Evolutionary conservation across 2,888 invertebrate genomes (phyloP).

Genomic region (Epiperipatus broadwayi): DNA sequence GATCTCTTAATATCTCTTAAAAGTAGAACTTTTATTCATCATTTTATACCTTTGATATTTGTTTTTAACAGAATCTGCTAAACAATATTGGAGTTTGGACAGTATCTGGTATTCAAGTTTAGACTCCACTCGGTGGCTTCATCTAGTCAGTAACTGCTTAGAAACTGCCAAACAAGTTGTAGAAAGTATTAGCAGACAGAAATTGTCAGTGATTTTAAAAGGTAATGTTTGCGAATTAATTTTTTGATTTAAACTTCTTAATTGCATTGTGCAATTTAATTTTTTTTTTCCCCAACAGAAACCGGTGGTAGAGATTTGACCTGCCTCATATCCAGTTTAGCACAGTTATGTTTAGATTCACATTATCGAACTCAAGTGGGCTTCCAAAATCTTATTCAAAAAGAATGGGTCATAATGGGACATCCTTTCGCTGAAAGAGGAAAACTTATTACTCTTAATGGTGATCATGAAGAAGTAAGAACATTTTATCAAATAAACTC

Average conservation of each 20-base stretch:
- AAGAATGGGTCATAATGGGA: constrained; percentile 82
- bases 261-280: constrained; percentile 6
- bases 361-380: constrained; percentile 60
- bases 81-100: constrained; percentile 33
- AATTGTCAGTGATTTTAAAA: constrained; percentile 61
- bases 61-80: constrained; percentile 19
- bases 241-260: constrained; percentile 10
- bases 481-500: too few species aligned
- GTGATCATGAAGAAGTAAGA: constrained; percentile 20
- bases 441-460: constrained; percentile 21
- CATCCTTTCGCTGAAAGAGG: constrained; percentile 55
- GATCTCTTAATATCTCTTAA: constrained; percentile 10
- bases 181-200: constrained; percentile 34
- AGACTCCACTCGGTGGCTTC: constrained; percentile 54
- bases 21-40: constrained; percentile 9
- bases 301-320: constrained; percentile 66
- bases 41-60: neutral
- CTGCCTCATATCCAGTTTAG: constrained; percentile 63
- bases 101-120: constrained; percentile 40
- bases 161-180: constrained; percentile 52
- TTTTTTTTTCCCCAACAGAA: constrained; percentile 32
- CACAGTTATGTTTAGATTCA: constrained; percentile 68
- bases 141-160: constrained; percentile 55
- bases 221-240: constrained; percentile 37
- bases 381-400: constrained; percentile 73